Base-by-base conservation (phyloP, 2,888 invertebrate species). In the Callinectes sapidus region DNA sequence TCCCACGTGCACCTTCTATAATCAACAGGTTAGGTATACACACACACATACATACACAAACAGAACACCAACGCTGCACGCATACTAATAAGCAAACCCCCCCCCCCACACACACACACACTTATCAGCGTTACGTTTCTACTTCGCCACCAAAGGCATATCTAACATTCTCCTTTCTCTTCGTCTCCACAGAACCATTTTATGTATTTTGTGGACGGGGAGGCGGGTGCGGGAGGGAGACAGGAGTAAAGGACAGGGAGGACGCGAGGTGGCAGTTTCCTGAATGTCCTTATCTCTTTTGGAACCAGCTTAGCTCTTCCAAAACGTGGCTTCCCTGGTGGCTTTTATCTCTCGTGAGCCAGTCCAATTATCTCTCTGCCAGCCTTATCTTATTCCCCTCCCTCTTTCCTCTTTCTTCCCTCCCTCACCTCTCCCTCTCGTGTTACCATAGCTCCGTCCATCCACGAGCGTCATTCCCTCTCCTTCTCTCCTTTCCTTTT, bases 251-350 rank as follows among this genome's bases (percentile, higher is more conserved):
- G 32, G 35, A 81, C 10, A 32, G 81, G 35, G 81, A 28, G 81
- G 81, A 35, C 2, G 3, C n/a, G 81, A 35, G 81, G 35, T 32
- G 35, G 35, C 81, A 28, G 35, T 13, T 14, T 13, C 32, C 35
- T 81, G 81, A 35, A 32, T n/a, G 35, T 5, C 14, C 81, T 81
- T 81, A 81, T 81, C 81, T 81, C 81, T 81, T 81, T 35, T 35
- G 81, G 16, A 32, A 14, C 35, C 81, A 35, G 81, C 35, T 81
- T 35, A 81, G 81, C 35, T 81, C 35, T 35, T 35, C 81, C 81
- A 81, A 32, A 81, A 81, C 81, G 35, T 81, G 35, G 14, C 81
- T 81, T 81, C 81, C 81, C 81, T 81, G 35, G 81, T 81, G 81
- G 81, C 81, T 35, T 35, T 81, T 81, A 81, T 81, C 81, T 81